These are phyloP conservation scores for Drosophila aldrichi DNA, from an alignment of 2,888 invertebrate species.

Conservation along the genomic window DNA sequence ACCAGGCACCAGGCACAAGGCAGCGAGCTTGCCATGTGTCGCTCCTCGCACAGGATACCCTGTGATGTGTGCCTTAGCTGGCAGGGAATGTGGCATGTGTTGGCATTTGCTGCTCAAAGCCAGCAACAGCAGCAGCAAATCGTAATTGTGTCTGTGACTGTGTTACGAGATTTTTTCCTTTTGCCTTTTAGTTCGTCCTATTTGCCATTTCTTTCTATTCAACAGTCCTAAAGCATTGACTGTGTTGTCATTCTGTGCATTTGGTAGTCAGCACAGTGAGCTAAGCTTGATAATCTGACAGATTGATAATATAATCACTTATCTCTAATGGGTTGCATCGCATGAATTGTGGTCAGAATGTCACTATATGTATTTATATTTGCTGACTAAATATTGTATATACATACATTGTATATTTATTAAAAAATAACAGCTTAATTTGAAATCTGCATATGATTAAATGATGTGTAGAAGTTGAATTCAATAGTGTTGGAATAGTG, in stretches of 20 bases:
- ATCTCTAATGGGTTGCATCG: neutral
- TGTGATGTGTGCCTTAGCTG: constrained; percentile 4
- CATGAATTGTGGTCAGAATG: too few relatives aligned
- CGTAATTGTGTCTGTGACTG: constrained; percentile 63
- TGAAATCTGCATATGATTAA: too few relatives aligned
- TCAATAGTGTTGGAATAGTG: too few relatives aligned
- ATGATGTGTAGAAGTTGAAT: too few relatives aligned
- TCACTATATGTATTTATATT: too few relatives aligned
- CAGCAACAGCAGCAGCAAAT: constrained; percentile 26
- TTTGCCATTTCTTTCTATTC: constrained; percentile 5
- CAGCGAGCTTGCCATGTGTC: constrained; percentile 40
- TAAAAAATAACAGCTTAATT: too few relatives aligned
- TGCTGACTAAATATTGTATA: too few relatives aligned
- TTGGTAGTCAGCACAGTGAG: constrained; percentile 19
- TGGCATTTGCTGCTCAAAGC: constrained; percentile 28
- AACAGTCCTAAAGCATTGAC: neutral
- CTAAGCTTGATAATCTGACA: neutral
- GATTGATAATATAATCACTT: neutral
- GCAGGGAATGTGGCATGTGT: constrained; percentile 38
- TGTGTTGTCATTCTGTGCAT: constrained; percentile 9
- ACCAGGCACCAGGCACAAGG: constrained; percentile 6
- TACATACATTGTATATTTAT: too few relatives aligned
- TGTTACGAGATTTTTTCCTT: constrained; percentile 54
- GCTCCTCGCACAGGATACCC: constrained; percentile 32
- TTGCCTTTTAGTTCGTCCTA: constrained; percentile 3